Conservation (phyloP, 2,797 vertebrate genomes). For the Petrocephalus sullivani region DNA sequence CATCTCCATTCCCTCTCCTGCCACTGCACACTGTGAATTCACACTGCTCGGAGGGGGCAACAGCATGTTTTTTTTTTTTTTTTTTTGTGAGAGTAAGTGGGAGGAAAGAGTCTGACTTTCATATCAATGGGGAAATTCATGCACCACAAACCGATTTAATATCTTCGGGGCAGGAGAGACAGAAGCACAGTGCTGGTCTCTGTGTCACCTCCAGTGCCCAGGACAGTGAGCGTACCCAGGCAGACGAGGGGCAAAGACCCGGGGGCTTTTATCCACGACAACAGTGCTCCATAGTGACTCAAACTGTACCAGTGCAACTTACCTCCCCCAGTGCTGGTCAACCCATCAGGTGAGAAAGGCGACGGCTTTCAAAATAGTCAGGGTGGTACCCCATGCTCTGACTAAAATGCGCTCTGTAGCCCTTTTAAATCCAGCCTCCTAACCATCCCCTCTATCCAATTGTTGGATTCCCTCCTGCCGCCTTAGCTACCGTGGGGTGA, state of each 20-base stretch:
- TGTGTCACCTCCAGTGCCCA: not conserved
- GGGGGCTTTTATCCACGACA: not conserved
- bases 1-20: not conserved
- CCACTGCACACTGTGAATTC: not conserved
- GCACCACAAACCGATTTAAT: slow-evolving; percentile 13
- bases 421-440: not conserved
- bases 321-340: not conserved
- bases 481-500: not conserved
- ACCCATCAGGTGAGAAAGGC: not conserved
- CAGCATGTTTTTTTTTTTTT: not conserved
- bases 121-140: slow-evolving; percentile 5
- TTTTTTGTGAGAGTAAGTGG: not conserved
- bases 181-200: not conserved
- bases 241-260: not conserved
- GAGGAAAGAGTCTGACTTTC: not conserved
- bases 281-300: not conserved
- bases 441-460: not conserved
- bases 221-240: not conserved
- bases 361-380: not conserved
- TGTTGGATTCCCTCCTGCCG: not conserved
- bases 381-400: not conserved
- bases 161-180: not conserved
- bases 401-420: not conserved
- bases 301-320: not conserved
- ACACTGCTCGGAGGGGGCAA: not conserved